These are phyloP conservation scores for Acleris laterana DNA, from an alignment of 2,888 invertebrate species.

Conservation along the genomic window DNA sequence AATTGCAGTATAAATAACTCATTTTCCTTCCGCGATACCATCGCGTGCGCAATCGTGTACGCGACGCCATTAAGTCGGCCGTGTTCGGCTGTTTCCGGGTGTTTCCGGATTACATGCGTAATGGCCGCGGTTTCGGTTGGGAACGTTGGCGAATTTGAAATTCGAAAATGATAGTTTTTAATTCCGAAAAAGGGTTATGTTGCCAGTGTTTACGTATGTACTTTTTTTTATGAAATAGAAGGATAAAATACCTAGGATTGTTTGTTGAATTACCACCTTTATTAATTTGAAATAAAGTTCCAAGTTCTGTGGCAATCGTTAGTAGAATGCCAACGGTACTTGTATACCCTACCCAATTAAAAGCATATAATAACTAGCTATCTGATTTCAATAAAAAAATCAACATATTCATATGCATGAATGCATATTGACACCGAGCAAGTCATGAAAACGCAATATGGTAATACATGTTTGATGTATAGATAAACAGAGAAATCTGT, in stretches of 20 bases:
- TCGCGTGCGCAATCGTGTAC: constrained; percentile 9
- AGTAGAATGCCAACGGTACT: too few relatives aligned
- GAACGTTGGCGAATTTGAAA: constrained; percentile 1
- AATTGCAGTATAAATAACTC: neutral
- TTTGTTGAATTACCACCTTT: too few relatives aligned
- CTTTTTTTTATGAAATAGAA: too few relatives aligned
- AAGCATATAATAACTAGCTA: neutral
- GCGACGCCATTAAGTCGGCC: constrained; percentile 36
- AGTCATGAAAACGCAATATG: constrained; percentile 2
- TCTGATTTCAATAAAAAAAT: too few relatives aligned
- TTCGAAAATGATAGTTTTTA: neutral
- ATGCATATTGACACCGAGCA: constrained; percentile 18
- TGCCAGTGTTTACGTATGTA: too few relatives aligned
- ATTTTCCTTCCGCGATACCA: constrained; percentile 2
- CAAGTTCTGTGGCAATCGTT: too few relatives aligned
- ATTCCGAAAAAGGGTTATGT: too few relatives aligned
- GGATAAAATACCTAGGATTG: too few relatives aligned
- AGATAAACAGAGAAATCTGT: constrained; percentile 26
- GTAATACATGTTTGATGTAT: constrained; percentile 23
- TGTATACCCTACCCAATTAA: too few relatives aligned
- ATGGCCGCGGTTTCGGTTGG: constrained; percentile 6
- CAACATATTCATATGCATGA: neutral
- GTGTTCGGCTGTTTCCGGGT: constrained; percentile 13
- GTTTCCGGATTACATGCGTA: constrained; percentile 8
- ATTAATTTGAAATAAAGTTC: too few relatives aligned